A percentile compares a stretch with the other conserved stretches of the same genome.
phyloP scores from a whole-genome alignment of 1,140 invertebrate genomes.

The Drosophila equinoxialis region DNA sequence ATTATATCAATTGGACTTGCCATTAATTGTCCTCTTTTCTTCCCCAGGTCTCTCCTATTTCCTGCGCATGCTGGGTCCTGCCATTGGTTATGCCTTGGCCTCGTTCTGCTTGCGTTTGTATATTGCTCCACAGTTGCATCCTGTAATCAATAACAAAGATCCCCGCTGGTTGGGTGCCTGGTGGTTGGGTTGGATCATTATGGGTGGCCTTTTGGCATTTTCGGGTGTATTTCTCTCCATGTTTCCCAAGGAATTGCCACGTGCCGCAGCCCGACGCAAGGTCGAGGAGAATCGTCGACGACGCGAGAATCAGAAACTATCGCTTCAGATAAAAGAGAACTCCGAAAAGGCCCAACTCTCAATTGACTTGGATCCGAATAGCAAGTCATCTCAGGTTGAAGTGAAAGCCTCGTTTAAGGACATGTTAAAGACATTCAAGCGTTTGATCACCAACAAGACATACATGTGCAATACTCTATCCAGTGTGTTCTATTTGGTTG shows the following conservation, averaged over 20 bases:
- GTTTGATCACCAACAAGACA: conserved; percentile 86
- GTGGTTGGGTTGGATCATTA: conserved; percentile 91
- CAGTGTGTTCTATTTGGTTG: conserved; percentile 88
- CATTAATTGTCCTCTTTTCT: no score
- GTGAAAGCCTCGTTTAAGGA: conserved; percentile 84
- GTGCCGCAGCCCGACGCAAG: conserved; percentile 85
- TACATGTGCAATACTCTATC: conserved; percentile 88
- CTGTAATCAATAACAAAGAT: conserved; percentile 87
- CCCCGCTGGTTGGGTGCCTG: conserved; percentile 91
- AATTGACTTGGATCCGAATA: conserved; percentile 54
- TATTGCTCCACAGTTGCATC: conserved; percentile 87
- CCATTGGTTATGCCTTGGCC: conserved; percentile 88
- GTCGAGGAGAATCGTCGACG: conserved; percentile 78
- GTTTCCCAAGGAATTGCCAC: conserved; percentile 87
- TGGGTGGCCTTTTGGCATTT: conserved; percentile 86
- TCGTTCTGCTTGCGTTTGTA: conserved; percentile 88
- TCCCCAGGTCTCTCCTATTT: conserved; percentile 87
- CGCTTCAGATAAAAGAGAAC: conserved; percentile 44
- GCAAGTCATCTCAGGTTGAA: conserved; percentile 17
- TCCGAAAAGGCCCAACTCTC: conserved; percentile 57
- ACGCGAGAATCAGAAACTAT: conserved; percentile 45
- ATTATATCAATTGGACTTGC: neutral
- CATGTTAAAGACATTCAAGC: conserved; percentile 86
- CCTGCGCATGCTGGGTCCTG: conserved; percentile 88
- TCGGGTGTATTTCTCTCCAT: conserved; percentile 86